Evolutionary conservation across 2,888 invertebrate species (phyloP), one percentile per base, ranked within the genome.

Genomic region (Stegophylla sp.): DNA sequence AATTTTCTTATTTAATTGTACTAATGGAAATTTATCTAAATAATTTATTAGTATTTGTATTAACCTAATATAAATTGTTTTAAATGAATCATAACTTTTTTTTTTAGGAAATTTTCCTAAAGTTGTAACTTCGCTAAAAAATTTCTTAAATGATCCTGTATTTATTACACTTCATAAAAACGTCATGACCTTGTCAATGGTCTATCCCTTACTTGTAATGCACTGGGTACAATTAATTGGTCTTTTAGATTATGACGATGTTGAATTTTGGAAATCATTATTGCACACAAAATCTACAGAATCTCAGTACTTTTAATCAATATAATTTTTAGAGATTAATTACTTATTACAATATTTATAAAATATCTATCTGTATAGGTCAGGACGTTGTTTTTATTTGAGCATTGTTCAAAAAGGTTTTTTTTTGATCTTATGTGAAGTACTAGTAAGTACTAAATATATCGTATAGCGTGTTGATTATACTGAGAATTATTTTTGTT

Each of bases 151-250:
- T 23, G 79, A 79, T 63, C 51, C 71, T 17, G 41, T 79, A 41
- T 79, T 79, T n/a, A 51, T 34, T 23, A 63, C 34, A 61, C 61
- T 79, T 48, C 79, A 79, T 79, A 71, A 79, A 10, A 79, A 69
- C 61, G 34, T 79, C 41, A 69, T 79, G 69, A 79, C 71, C 3
- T 79, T 79, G 20, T 61, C 79, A 48, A 79, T 79, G 79, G 48
- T 71, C 0, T 79, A 79, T 13, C 79, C 79, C 28, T 51, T 79
- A 48, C 48, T 79, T 17, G 71, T 79, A 26, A 61, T 79, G 15
- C 71, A 79, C 26, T 79, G 79, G 79, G 61, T 79, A 51, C 79
- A 79, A n/a, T 63, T 79, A 5, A 63, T 79, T 59, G 79, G 79
- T 23, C 28, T 79, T 61, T 61, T 79, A 7, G 79, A 79, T 48